A percentile compares a stretch with the other conserved stretches of the same genome.
Evolutionary conservation across 2,113 vertebrate species (phyloP).

Genomic region (Cichladusa arquata): DNA sequence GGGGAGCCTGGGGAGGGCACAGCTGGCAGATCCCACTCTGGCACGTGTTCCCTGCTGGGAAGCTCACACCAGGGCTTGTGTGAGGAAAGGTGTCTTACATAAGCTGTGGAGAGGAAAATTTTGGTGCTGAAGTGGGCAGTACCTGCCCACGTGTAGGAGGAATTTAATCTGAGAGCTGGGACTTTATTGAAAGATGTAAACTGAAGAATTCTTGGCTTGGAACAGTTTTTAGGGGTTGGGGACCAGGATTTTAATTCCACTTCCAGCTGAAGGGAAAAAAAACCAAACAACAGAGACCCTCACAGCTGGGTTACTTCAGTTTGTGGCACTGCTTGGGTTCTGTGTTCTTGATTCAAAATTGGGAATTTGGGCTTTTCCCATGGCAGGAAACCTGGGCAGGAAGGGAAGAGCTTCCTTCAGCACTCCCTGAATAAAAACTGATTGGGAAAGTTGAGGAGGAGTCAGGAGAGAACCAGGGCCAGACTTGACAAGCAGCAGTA

Average conservation of each 20-base stretch:
- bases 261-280: not conserved
- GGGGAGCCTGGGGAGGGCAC: not conserved
- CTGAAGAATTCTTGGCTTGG: not conserved
- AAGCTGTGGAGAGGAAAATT: not conserved
- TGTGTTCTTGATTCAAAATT: fast-evolving
- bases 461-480: fast-evolving
- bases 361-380: not conserved
- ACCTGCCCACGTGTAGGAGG: not conserved
- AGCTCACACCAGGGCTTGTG: fast-evolving
- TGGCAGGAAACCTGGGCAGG: not conserved
- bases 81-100: not conserved
- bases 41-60: fast-evolving
- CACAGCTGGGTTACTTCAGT: not conserved
- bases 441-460: not conserved
- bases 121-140: not conserved
- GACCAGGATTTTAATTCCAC: not conserved
- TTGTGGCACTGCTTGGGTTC: not conserved
- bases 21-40: not conserved
- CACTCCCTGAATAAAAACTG: not conserved
- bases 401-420: not conserved
- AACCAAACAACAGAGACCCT: not conserved
- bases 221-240: not conserved
- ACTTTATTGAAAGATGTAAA: not conserved
- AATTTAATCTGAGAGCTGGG: not conserved
- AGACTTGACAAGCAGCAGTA: not conserved